Conservation (phyloP, 2,888 invertebrate species). For the Drosophila barbarae region DNA sequence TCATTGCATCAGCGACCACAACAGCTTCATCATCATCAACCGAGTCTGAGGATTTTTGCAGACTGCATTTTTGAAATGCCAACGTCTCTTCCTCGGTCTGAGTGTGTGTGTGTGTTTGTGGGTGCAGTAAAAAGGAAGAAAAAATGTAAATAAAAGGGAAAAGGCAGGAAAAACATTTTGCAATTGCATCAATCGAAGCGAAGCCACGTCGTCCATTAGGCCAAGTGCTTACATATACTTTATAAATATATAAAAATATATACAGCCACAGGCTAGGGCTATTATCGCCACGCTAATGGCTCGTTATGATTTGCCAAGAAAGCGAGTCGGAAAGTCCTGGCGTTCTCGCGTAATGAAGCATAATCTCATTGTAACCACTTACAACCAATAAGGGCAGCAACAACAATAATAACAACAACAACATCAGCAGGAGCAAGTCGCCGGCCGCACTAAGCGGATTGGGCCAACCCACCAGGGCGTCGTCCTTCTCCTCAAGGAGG, state of each 20-base stretch:
- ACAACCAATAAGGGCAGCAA: conserved; percentile 70
- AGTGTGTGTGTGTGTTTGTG: conserved; percentile 15
- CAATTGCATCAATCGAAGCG: conserved; percentile 52
- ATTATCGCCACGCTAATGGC: conserved; percentile 70
- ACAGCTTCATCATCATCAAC: conserved; percentile 62
- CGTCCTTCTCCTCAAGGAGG: conserved; percentile 14
- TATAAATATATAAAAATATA: conserved; percentile 5
- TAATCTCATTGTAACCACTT: conserved; percentile 73
- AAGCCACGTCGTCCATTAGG: conserved; percentile 60
- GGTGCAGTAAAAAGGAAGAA: conserved; percentile 16
- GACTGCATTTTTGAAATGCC: conserved; percentile 71
- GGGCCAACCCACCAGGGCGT: conserved; percentile 41
- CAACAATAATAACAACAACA: conserved; percentile 50
- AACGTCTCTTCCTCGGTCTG: conserved; percentile 5
- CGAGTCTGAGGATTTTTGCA: conserved; percentile 36
- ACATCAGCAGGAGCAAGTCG: conserved; percentile 44
- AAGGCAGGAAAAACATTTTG: conserved; percentile 48
- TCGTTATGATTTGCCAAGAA: conserved; percentile 68
- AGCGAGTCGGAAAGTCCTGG: conserved; percentile 17
- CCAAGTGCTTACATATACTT: conserved; percentile 59
- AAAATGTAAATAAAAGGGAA: not conserved
- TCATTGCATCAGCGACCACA: conserved; percentile 54
- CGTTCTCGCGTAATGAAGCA: conserved; percentile 69
- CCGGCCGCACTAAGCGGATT: conserved; percentile 63
- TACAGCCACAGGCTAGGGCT: conserved; percentile 1